A percentile compares a stretch with the other conserved stretches of the same genome.
Evolutionary conservation across 2,888 invertebrate genomes (phyloP).

Genomic region (Didymodactylos carnosus): DNA sequence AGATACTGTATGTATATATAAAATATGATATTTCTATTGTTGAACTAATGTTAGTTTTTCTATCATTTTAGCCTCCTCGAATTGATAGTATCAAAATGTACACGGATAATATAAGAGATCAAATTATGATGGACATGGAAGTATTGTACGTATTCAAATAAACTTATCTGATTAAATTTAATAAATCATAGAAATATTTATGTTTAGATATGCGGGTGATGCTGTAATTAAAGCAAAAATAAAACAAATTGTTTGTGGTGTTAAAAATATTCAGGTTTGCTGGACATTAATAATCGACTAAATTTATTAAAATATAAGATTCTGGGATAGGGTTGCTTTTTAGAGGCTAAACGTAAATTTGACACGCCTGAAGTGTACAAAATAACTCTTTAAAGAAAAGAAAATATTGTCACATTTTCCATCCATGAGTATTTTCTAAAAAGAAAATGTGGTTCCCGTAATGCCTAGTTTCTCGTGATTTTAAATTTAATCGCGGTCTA

Average conservation of each 20-base stretch:
- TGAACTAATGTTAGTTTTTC: not conserved
- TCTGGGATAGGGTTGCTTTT: too few species aligned
- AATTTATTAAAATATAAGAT: not conserved
- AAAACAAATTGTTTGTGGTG: constrained; percentile 6
- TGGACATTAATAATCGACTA: too few species aligned
- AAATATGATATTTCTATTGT: not conserved
- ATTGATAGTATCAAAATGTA: constrained; percentile 11
- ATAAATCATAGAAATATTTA: not conserved
- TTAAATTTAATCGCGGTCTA: too few species aligned
- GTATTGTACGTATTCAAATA: constrained; percentile 3
- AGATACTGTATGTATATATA: constrained; percentile 1
- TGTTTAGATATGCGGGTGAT: constrained; percentile 13
- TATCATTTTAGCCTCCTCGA: constrained; percentile 6
- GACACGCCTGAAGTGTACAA: too few species aligned
- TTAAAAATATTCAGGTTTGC: constrained; percentile 10
- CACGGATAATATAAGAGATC: constrained; percentile 11
- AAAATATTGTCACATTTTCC: too few species aligned
- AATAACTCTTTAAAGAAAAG: too few species aligned
- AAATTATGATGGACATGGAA: constrained; percentile 14
- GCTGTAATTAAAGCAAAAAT: constrained; percentile 4
- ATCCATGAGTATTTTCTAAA: too few species aligned
- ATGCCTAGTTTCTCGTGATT: too few species aligned
- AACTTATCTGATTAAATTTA: not conserved
- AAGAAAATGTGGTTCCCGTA: too few species aligned
- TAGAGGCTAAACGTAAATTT: too few species aligned